phyloP scores from a whole-genome alignment of 2,797 vertebrate species.

The Acomys russatus region DNA sequence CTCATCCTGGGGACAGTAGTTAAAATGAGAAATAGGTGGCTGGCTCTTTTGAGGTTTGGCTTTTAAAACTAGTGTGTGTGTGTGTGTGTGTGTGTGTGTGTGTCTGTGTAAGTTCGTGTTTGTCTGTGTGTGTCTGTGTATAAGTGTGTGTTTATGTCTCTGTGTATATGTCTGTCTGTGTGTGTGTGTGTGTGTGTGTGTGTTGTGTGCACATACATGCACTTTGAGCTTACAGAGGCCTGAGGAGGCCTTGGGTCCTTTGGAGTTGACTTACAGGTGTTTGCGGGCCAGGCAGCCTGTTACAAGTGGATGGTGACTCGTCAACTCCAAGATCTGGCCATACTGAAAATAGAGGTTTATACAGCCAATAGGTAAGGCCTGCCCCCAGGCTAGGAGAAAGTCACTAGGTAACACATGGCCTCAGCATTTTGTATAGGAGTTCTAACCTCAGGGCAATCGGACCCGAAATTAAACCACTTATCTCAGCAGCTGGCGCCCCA shows the following conservation, averaged over 20 bases:
- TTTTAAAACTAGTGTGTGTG: neutral
- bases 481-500: neutral
- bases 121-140: neutral
- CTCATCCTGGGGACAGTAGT: neutral
- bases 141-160: neutral
- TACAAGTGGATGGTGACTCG: neutral
- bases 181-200: neutral
- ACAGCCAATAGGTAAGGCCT: neutral
- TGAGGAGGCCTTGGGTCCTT: neutral
- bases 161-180: neutral
- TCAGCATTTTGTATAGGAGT: neutral
- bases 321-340: neutral
- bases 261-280: neutral
- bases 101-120: neutral
- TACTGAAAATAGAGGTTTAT: neutral
- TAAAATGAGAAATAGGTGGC: neutral
- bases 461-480: neutral
- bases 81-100: neutral
- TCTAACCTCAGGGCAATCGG: neutral
- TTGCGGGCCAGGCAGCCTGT: neutral
- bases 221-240: neutral
- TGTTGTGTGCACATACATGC: neutral
- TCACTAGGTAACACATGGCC: neutral
- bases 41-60: neutral
- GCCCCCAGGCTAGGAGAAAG: neutral